Percentiles rank a stretch among this genome's conserved stretches.
Evolutionary conservation across 2,113 vertebrate genomes (phyloP).

Genomic region (Myanophis thanlyinensis): DNA sequence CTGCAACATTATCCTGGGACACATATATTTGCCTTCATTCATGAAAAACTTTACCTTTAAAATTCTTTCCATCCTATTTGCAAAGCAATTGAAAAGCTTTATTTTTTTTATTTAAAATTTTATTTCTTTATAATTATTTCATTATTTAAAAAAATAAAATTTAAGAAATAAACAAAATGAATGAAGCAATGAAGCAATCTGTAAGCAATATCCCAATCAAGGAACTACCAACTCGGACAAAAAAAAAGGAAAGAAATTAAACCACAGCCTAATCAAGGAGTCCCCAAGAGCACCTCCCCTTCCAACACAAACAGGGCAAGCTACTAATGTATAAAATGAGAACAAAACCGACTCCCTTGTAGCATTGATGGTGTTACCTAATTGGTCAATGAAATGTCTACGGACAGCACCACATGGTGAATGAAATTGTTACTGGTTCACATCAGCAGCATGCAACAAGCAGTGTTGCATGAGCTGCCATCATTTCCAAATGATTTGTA

Average conservation of each 20-base stretch:
- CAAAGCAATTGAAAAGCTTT: background rate
- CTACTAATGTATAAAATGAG: background rate
- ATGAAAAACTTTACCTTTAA: too few species aligned
- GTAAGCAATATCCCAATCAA: background rate
- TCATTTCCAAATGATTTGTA: background rate
- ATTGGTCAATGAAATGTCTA: background rate
- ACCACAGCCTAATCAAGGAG: background rate
- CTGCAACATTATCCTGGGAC: too few species aligned
- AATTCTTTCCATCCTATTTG: background rate
- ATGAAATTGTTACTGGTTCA: background rate
- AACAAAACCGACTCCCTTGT: background rate
- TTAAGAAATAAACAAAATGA: background rate
- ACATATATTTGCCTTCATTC: too few species aligned
- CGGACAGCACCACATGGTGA: background rate
- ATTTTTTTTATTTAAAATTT: too few species aligned
- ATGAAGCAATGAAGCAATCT: too few species aligned
- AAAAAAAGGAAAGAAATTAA: background rate
- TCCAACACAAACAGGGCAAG: background rate
- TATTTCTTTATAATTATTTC: too few species aligned
- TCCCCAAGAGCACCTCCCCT: background rate
- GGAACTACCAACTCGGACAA: background rate
- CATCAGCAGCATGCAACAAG: background rate
- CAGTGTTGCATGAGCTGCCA: too few species aligned
- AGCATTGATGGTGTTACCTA: background rate
- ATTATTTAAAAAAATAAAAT: too few species aligned